A percentile compares a stretch with the other conserved stretches of the same genome.
Evolutionary conservation across 2,797 vertebrate species (phyloP).

Genomic region (Lepilemur ruficaudatus): DNA sequence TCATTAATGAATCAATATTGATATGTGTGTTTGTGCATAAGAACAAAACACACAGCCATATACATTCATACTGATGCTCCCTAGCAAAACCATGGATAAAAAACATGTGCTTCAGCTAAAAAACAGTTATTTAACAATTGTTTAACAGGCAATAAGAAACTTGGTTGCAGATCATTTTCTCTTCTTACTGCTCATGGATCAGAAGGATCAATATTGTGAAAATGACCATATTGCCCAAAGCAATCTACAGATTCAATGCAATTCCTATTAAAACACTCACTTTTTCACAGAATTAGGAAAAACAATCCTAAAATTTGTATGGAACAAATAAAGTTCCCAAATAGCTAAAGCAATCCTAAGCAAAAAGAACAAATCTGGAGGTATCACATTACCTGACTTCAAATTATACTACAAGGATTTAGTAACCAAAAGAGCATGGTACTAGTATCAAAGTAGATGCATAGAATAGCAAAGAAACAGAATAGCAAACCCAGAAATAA

Average conservation of each 20-base stretch:
- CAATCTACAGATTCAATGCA: background rate
- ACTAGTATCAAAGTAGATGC: background rate
- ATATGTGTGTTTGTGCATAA: background rate
- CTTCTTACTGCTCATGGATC: background rate
- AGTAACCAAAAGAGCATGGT: background rate
- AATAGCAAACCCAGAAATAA: background rate
- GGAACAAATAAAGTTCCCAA: background rate
- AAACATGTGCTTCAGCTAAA: accelerated
- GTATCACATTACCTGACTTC: background rate
- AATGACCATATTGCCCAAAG: background rate
- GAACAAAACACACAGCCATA: background rate
- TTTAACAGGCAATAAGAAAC: background rate
- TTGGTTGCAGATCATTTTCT: background rate
- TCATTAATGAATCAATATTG: background rate
- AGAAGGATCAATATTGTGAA: background rate
- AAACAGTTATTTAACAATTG: background rate
- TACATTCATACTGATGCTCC: background rate
- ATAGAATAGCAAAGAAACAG: background rate
- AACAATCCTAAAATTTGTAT: background rate
- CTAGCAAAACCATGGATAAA: background rate
- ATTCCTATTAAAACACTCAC: background rate
- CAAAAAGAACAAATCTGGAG: background rate
- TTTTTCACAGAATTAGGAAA: background rate
- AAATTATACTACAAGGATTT: background rate
- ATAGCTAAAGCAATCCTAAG: too few species aligned